Conservation (phyloP, 30 jellyfish, hydroid and myxozoan species). For the Mastigias papua region DNA sequence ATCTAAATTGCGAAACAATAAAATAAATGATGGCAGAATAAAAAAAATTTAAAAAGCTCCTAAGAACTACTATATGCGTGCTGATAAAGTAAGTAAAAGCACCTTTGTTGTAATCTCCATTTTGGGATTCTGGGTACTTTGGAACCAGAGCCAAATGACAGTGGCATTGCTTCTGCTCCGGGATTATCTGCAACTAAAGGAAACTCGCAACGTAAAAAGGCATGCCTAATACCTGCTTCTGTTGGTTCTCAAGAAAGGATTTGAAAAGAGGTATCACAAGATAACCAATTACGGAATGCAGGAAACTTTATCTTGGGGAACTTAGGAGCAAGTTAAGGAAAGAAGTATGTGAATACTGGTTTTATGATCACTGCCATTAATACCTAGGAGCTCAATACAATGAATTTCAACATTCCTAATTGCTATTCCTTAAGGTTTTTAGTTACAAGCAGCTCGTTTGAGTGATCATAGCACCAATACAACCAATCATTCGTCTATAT, state of each 20-base stretch:
- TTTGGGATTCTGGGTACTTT: slow-evolving; percentile 86
- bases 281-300: neutral
- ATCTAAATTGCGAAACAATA: neutral
- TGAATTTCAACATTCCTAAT: too few species aligned
- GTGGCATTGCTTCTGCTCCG: slow-evolving; percentile 78
- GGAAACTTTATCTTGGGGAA: too few species aligned
- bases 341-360: neutral
- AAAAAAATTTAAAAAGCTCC: neutral
- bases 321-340: neutral
- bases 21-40: neutral
- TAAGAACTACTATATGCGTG: neutral
- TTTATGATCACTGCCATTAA: neutral
- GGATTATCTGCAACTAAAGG: slow-evolving; percentile 75
- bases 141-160: slow-evolving; percentile 91
- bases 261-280: neutral
- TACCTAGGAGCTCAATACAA: too few species aligned
- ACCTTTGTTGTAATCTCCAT: slow-evolving; percentile 95
- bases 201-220: neutral
- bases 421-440: too few species aligned
- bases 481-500: too few species aligned
- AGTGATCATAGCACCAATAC: too few species aligned
- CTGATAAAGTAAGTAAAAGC: neutral
- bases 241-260: neutral
- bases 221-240: neutral
- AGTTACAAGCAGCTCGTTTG: too few species aligned